These are phyloP conservation scores for Reticulitermes speratus DNA, from an alignment of 1,140 invertebrate species.

Conservation along the genomic window DNA sequence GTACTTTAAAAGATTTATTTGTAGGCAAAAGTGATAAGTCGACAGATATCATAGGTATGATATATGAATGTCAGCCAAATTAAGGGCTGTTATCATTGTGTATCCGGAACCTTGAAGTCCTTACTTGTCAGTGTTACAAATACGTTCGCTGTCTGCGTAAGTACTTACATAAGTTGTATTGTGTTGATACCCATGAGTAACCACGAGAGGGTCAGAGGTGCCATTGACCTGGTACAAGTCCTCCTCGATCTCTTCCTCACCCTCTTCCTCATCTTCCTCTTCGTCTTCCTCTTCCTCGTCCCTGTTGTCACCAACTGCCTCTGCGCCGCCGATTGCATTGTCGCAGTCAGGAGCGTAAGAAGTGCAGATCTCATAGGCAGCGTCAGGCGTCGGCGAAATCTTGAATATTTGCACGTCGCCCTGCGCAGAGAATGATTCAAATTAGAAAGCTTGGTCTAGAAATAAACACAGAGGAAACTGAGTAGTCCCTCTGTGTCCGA, in stretches of 20 bases:
- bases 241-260: conserved; percentile 23
- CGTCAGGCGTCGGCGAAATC: conserved; percentile 69
- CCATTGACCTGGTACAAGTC: background rate
- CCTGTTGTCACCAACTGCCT: background rate
- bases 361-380: conserved; percentile 75
- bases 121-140: too few species aligned
- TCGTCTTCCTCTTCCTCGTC: conserved; percentile 21
- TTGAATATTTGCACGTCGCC: conserved; percentile 76
- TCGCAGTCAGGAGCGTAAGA: conserved; percentile 65
- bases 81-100: too few species aligned
- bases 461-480: too few species aligned
- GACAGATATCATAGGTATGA: too few species aligned
- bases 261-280: conserved; percentile 27
- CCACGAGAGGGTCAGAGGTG: background rate
- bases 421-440: conserved; percentile 44
- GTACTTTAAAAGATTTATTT: too few species aligned
- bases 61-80: too few species aligned
- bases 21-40: too few species aligned
- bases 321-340: background rate
- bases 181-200: background rate
- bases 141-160: background rate
- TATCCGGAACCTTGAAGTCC: too few species aligned
- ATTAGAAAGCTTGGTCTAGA: too few species aligned
- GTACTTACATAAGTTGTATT: background rate
- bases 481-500: too few species aligned